A percentile compares a stretch with the other conserved stretches of the same genome.
phyloP scores from a whole-genome alignment of 2,797 vertebrate species.

The Myoxocephalus aenaeus region DNA sequence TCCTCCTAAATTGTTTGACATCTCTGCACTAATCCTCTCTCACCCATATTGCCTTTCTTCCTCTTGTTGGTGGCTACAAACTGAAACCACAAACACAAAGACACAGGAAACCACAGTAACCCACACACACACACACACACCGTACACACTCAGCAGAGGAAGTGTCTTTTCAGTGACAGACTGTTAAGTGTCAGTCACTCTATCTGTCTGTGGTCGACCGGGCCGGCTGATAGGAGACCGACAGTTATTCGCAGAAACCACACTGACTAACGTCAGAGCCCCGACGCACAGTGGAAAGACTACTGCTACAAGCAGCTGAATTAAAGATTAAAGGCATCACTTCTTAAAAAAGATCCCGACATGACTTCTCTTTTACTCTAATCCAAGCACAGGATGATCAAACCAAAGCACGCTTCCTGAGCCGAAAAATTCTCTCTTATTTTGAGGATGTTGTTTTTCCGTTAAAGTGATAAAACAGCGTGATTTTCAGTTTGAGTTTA shows the following conservation, averaged over 20 bases:
- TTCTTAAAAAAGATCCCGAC: conserved; percentile 32
- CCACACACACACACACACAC: conserved; percentile 35
- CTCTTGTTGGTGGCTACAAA: conserved; percentile 37
- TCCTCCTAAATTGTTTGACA: conserved; percentile 11
- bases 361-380: conserved; percentile 50
- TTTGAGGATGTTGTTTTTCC: conserved; percentile 26
- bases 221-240: conserved; percentile 19
- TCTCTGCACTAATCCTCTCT: conserved; percentile 45
- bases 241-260: not conserved
- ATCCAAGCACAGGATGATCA: conserved; percentile 48
- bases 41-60: conserved; percentile 26
- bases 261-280: not conserved
- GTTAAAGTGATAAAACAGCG: conserved; percentile 24
- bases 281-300: conserved; percentile 19
- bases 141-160: conserved; percentile 39
- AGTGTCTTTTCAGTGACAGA: conserved; percentile 50
- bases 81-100: conserved; percentile 54
- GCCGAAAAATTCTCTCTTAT: conserved; percentile 24
- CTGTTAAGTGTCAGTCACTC: conserved; percentile 63
- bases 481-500: conserved; percentile 5
- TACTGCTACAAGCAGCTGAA: conserved; percentile 49
- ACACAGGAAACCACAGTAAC: conserved; percentile 54
- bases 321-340: conserved; percentile 64
- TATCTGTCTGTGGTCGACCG: conserved; percentile 50
- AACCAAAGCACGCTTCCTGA: conserved; percentile 6